phyloP scores from a whole-genome alignment of 2,113 vertebrate species.

The Alosa alosa region DNA sequence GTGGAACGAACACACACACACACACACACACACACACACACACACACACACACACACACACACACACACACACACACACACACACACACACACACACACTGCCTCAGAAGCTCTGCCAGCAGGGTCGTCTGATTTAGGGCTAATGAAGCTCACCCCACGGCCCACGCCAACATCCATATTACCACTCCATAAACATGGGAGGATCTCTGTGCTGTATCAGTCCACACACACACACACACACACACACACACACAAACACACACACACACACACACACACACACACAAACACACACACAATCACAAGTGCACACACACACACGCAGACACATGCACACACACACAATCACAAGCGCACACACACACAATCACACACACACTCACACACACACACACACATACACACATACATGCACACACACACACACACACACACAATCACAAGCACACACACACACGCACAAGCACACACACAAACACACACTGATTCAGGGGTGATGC shows the following conservation, averaged over 20 bases:
- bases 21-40: too few relatives aligned
- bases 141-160: conserved; percentile 2
- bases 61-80: background rate
- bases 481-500: conserved; percentile 19
- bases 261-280: background rate
- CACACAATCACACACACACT: conserved; percentile 31
- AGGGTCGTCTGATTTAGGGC: background rate
- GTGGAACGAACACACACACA: background rate
- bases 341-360: background rate
- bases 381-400: conserved; percentile 31
- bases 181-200: background rate
- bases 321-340: background rate
- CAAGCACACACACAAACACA: conserved; percentile 21
- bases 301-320: background rate
- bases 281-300: background rate
- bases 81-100: conserved; percentile 8
- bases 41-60: too few relatives aligned
- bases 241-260: background rate
- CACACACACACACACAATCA: background rate
- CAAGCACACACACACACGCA: background rate
- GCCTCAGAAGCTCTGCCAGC: conserved; percentile 5
- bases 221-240: background rate
- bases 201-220: conserved; percentile 1
- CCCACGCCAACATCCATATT: background rate
- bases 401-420: background rate